Evolutionary conservation across 2,888 invertebrate species (phyloP).

Genomic region (Tribolium freemani): DNA sequence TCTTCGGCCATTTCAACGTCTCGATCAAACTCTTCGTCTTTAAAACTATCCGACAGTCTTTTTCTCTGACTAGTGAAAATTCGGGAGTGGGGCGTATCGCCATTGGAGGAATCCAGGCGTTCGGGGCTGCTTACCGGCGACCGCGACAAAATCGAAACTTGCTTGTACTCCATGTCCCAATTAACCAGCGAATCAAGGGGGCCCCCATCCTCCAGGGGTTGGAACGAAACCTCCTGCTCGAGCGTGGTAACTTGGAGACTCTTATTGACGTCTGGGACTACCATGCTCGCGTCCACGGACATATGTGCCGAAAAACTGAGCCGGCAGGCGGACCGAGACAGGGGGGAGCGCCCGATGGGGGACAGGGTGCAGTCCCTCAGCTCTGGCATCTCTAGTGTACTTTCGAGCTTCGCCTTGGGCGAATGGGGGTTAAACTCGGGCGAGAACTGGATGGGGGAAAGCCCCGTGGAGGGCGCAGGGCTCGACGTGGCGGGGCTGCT

Average conservation of each 20-base stretch:
- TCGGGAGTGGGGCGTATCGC: conserved; percentile 63
- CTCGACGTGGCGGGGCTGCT: conserved; percentile 46
- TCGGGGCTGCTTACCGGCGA: conserved; percentile 52
- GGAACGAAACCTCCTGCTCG: background rate
- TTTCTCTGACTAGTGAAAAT: conserved; percentile 64
- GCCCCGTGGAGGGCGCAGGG: conserved; percentile 55
- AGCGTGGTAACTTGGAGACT: conserved; percentile 4
- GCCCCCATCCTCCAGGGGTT: conserved; percentile 29
- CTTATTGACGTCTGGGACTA: conserved; percentile 66
- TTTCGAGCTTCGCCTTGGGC: conserved; percentile 38
- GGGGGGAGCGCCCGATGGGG: conserved; percentile 52
- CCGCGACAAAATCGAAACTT: conserved; percentile 54
- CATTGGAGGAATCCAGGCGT: conserved; percentile 63
- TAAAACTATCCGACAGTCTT: conserved; percentile 66
- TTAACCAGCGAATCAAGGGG: conserved; percentile 59
- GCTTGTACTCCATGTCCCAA: conserved; percentile 66
- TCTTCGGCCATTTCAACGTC: conserved; percentile 37
- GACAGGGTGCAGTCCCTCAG: conserved; percentile 58
- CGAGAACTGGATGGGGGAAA: conserved; percentile 58
- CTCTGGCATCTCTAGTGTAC: conserved; percentile 48
- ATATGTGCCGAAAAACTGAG: conserved; percentile 57
- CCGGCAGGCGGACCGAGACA: conserved; percentile 70
- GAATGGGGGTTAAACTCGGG: conserved; percentile 44
- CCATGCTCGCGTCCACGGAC: conserved; percentile 54
- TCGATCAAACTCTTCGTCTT: conserved; percentile 53